A percentile compares a stretch with the other conserved stretches of the same genome.
phyloP scores from a whole-genome alignment of 2,888 invertebrate genomes.

The Cacoxenus indagator region DNA sequence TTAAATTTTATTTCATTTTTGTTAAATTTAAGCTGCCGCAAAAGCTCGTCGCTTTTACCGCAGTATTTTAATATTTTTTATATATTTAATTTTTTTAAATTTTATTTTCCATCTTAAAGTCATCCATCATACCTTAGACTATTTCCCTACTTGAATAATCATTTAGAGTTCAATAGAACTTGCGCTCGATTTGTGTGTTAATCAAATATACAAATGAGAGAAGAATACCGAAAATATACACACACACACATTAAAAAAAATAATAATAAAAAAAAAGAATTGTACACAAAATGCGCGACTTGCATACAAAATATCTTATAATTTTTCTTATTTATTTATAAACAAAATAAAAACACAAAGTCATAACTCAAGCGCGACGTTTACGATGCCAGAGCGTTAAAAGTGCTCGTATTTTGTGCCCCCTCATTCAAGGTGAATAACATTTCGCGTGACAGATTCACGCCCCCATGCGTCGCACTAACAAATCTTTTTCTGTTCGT shows the following conservation, averaged over 20 bases:
- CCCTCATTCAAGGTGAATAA: background rate
- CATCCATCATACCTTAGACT: no score
- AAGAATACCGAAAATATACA: background rate
- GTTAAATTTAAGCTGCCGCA: no score
- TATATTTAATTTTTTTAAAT: no score
- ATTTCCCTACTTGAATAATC: no score
- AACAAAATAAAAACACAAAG: background rate
- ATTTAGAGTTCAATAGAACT: no score
- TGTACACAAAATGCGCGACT: constrained; percentile 8
- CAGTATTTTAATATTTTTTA: no score
- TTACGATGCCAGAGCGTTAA: no score
- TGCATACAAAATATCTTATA: background rate
- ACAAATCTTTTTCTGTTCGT: background rate
- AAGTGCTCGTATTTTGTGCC: background rate
- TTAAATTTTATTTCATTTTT: no score
- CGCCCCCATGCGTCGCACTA: background rate
- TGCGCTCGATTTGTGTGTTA: no score
- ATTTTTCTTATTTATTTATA: background rate
- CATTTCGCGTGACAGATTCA: background rate
- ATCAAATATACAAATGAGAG: background rate
- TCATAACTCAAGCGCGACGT: background rate
- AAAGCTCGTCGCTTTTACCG: no score
- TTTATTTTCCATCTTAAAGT: no score
- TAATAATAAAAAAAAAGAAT: background rate
- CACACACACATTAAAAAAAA: background rate